phyloP scores from a whole-genome alignment of 2,888 invertebrate genomes.

The Tipula vernalis region DNA sequence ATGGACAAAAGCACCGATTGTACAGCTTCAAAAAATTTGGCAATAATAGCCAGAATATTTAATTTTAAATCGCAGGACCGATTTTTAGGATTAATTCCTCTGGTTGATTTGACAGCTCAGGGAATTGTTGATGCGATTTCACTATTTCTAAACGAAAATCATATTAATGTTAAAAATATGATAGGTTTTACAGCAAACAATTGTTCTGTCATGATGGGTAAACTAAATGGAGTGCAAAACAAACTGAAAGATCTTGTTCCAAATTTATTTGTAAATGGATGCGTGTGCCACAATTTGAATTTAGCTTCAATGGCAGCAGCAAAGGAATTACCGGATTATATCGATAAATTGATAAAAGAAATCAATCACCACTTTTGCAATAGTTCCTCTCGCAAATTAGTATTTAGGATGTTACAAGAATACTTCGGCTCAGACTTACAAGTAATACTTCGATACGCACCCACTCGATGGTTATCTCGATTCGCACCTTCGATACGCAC shows the following conservation, averaged over 20 bases:
- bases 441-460: too few species aligned
- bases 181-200: not conserved
- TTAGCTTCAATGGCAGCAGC: not conserved
- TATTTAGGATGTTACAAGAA: too few species aligned
- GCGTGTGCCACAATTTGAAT: too few species aligned
- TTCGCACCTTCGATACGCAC: too few species aligned
- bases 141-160: not conserved
- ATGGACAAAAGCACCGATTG: conserved; percentile 15
- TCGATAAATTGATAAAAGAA: too few species aligned
- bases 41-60: not conserved
- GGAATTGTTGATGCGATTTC: not conserved
- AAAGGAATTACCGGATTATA: not conserved
- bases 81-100: not conserved
- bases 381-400: too few species aligned
- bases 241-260: not conserved
- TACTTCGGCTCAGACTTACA: too few species aligned
- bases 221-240: too few species aligned
- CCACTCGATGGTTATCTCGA: not conserved
- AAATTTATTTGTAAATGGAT: not conserved
- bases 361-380: too few species aligned
- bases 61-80: not conserved
- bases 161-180: not conserved
- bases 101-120: not conserved
- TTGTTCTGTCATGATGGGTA: too few species aligned
- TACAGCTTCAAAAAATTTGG: conserved; percentile 13